Conservation (phyloP, 2,797 vertebrate genomes). For the Heterohyrax brucei region DNA sequence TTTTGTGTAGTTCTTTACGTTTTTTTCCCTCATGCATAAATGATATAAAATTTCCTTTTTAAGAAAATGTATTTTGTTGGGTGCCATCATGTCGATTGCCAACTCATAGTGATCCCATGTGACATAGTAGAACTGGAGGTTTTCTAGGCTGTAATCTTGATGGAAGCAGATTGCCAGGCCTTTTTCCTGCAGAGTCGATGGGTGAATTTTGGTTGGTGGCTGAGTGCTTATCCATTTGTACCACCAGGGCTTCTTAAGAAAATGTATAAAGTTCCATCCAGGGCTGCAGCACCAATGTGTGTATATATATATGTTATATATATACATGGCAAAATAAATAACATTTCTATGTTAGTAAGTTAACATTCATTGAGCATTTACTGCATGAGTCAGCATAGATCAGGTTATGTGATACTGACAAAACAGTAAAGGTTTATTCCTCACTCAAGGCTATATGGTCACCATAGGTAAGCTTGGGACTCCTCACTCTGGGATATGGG, state of each 20-base stretch:
- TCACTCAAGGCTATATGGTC: not conserved
- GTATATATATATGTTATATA: too few relatives aligned
- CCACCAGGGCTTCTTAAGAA: not conserved
- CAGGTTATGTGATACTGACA: not conserved
- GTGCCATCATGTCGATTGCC: not conserved
- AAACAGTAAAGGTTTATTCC: not conserved
- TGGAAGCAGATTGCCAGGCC: not conserved
- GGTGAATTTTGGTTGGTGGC: not conserved
- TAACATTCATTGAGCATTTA: not conserved
- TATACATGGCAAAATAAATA: not conserved
- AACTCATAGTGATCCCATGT: not conserved
- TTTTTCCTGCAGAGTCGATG: not conserved
- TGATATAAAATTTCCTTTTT: not conserved
- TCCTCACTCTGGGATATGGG: not conserved
- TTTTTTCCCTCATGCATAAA: constrained; percentile 29
- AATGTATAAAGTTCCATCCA: not conserved
- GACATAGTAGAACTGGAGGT: not conserved
- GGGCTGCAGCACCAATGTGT: too few relatives aligned
- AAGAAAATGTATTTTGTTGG: not conserved
- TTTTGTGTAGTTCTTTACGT: not conserved
- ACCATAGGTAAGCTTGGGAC: not conserved
- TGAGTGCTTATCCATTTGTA: not conserved
- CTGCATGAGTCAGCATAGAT: not conserved
- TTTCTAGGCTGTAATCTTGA: not conserved
- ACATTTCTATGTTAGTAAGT: not conserved